phyloP scores from a whole-genome alignment of 2,888 invertebrate species.

The Trilocha varians region DNA sequence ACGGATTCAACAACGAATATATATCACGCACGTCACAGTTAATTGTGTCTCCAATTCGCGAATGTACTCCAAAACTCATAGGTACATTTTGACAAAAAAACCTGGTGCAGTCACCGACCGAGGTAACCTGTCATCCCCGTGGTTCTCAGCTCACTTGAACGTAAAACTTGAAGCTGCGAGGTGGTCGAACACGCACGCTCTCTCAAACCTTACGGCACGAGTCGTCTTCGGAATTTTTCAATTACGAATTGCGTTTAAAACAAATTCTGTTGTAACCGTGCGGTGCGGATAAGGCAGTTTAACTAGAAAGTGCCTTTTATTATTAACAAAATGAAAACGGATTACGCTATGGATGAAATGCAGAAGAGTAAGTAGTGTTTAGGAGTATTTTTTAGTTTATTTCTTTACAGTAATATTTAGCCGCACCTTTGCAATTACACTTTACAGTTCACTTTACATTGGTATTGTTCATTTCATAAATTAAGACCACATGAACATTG shows the following conservation, averaged over 20 bases:
- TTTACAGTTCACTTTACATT: too few species aligned
- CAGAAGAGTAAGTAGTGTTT: constrained; percentile 70
- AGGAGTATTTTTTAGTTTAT: too few species aligned
- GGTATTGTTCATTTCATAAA: too few species aligned
- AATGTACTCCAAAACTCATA: constrained; percentile 25
- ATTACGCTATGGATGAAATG: constrained; percentile 70
- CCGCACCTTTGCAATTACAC: too few species aligned
- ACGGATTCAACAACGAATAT: too few species aligned
- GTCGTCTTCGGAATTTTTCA: constrained; percentile 46
- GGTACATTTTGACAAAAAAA: constrained; percentile 37
- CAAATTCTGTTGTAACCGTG: constrained; percentile 38
- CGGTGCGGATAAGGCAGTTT: constrained; percentile 36
- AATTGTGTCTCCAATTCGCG: constrained; percentile 12
- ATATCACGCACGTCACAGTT: too few species aligned
- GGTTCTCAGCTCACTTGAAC: constrained; percentile 41
- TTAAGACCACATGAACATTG: too few species aligned
- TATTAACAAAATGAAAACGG: constrained; percentile 61
- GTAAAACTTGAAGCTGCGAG: constrained; percentile 45
- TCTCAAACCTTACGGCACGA: constrained; percentile 10
- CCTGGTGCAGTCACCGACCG: constrained; percentile 36
- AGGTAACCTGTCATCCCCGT: constrained; percentile 39
- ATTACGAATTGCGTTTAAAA: constrained; percentile 37
- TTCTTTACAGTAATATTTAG: too few species aligned
- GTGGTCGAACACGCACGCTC: constrained; percentile 34
- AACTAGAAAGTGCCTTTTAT: constrained; percentile 45